A percentile compares a stretch with the other conserved stretches of the same genome.
Evolutionary conservation across 2,113 vertebrate genomes (phyloP).

Genomic region (Syrrhaptes paradoxus): DNA sequence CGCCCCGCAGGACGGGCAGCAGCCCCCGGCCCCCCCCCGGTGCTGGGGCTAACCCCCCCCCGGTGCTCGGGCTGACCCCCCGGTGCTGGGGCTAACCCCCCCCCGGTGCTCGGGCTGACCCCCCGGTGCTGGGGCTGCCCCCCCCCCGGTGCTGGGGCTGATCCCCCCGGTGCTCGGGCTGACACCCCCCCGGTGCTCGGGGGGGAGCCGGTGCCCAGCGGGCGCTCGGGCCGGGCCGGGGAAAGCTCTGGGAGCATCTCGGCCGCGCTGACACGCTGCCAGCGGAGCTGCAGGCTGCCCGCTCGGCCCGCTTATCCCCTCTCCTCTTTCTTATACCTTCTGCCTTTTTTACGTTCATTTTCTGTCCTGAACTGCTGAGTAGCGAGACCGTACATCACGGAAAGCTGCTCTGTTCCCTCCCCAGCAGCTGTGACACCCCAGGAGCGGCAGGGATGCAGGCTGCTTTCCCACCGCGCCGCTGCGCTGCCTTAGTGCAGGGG

Average conservation of each 20-base stretch:
- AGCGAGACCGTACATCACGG: fast-evolving
- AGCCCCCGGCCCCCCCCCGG: fast-evolving
- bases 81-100: too few species aligned
- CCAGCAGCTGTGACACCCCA: neutral
- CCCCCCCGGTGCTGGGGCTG: too few species aligned
- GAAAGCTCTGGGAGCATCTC: fast-evolving
- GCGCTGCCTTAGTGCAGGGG: neutral
- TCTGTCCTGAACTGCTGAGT: neutral
- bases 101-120: too few species aligned
- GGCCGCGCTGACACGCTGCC: neutral
- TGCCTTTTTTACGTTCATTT: neutral
- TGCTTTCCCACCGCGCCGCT: too few species aligned
- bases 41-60: too few species aligned
- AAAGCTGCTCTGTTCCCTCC: neutral
- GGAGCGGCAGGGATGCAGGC: neutral
- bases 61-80: too few species aligned
- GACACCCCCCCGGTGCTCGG: too few species aligned
- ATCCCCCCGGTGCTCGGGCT: too few species aligned
- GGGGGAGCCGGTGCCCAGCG: fast-evolving
- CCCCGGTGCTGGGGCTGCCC: too few species aligned
- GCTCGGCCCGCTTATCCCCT: neutral
- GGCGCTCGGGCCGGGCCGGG: neutral
- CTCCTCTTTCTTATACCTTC: too few species aligned
- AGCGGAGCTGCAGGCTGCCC: fast-evolving
- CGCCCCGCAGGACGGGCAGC: neutral